A percentile compares a stretch with the other conserved stretches of the same genome.
These are phyloP conservation scores for Palythoa caribaeorum DNA, from an alignment of 92 coral and sea anemone genomes.

Conservation along the genomic window DNA sequence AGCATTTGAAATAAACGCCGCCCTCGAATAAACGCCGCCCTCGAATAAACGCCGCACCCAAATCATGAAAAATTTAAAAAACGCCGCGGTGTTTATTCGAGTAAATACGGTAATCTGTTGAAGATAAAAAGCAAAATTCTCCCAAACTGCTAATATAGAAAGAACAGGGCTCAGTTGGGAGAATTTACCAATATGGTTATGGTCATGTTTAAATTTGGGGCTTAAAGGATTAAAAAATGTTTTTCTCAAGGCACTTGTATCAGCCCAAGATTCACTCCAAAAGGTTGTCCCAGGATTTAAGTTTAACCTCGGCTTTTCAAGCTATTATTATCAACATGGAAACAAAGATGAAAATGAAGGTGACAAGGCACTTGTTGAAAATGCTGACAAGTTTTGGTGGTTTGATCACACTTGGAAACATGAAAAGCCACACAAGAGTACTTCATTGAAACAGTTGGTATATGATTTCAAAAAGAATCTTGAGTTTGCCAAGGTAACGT, in stretches of 20 bases:
- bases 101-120: too few relatives aligned
- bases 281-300: slow-evolving; percentile 87
- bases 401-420: slow-evolving; percentile 94
- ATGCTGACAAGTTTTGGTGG: slow-evolving; percentile 96
- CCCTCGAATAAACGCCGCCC: too few relatives aligned
- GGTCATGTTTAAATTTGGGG: too few relatives aligned
- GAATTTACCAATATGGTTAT: too few relatives aligned
- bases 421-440: slow-evolving; percentile 77
- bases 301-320: slow-evolving; percentile 93
- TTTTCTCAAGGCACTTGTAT: slow-evolving; percentile 78
- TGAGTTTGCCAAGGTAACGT: slow-evolving; percentile 91
- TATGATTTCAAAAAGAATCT: slow-evolving; percentile 73
- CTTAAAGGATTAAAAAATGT: neutral
- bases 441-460: slow-evolving; percentile 63
- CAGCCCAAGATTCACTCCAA: slow-evolving; percentile 75
- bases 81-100: too few relatives aligned
- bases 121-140: too few relatives aligned
- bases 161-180: too few relatives aligned
- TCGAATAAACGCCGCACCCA: too few relatives aligned
- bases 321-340: slow-evolving; percentile 76
- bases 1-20: too few relatives aligned
- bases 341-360: slow-evolving; percentile 84
- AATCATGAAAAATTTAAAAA: too few relatives aligned
- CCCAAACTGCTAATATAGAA: too few relatives aligned
- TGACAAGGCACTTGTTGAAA: slow-evolving; percentile 77